A percentile compares a stretch with the other conserved stretches of the same genome.
These are phyloP conservation scores for Chymomyza costata DNA, from an alignment of 1,140 invertebrate species.

Conservation along the genomic window DNA sequence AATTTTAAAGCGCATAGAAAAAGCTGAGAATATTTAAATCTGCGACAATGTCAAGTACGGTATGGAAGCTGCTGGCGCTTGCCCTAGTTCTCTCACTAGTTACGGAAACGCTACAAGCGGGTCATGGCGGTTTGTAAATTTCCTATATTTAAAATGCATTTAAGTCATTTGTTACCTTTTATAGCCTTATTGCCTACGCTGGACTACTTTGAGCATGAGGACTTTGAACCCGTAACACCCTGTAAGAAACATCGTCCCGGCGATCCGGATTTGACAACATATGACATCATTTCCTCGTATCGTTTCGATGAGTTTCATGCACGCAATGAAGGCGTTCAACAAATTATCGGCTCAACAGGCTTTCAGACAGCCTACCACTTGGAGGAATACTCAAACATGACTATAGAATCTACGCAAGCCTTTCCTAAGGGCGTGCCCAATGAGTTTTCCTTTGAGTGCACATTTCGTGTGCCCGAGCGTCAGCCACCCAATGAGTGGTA, in stretches of 20 bases:
- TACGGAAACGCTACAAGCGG: too few species aligned
- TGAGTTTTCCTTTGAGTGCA: conserved; percentile 84
- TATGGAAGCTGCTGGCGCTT: too few species aligned
- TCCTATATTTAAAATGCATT: too few species aligned
- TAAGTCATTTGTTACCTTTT: too few species aligned
- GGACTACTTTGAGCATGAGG: conserved; percentile 43
- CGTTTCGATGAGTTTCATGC: conserved; percentile 79
- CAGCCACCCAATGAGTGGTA: conserved; percentile 80
- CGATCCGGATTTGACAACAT: conserved; percentile 85
- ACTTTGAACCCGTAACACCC: conserved; percentile 69
- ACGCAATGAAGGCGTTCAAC: conserved; percentile 80
- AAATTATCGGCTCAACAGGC: conserved; percentile 83
- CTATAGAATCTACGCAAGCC: conserved; percentile 80
- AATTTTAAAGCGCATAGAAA: too few species aligned
- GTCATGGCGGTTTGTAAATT: too few species aligned
- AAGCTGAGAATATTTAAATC: too few species aligned
- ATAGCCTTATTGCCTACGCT: too few species aligned
- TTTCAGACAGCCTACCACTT: conserved; percentile 87
- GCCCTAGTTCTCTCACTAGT: too few species aligned
- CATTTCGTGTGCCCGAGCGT: conserved; percentile 78
- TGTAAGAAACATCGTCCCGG: conserved; percentile 82
- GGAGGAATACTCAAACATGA: conserved; percentile 82
- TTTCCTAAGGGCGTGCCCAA: conserved; percentile 79
- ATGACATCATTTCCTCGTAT: conserved; percentile 87
- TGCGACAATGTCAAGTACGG: too few species aligned